phyloP scores from a whole-genome alignment of 2,888 invertebrate species.

The Mellilla xanthometata region DNA sequence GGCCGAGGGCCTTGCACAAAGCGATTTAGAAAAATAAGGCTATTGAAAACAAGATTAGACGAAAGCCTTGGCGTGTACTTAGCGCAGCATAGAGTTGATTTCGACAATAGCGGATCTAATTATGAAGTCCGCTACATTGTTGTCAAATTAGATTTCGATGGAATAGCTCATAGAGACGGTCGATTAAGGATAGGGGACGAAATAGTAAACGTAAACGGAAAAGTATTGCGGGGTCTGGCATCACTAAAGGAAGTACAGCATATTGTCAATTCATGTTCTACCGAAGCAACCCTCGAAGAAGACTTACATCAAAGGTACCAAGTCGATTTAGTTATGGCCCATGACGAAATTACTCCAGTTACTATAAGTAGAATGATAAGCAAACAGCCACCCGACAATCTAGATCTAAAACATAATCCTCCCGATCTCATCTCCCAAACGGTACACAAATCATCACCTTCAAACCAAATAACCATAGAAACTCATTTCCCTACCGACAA shows the following conservation, averaged over 20 bases:
- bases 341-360: constrained; percentile 84
- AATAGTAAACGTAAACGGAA: constrained; percentile 94
- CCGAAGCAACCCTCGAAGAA: constrained; percentile 66
- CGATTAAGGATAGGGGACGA: constrained; percentile 93
- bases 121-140: constrained; percentile 85
- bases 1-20: constrained; percentile 84
- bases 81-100: constrained; percentile 84
- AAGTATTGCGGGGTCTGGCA: constrained; percentile 88
- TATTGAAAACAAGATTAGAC: constrained; percentile 85
- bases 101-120: constrained; percentile 73
- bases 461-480: constrained; percentile 72
- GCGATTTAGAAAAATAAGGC: constrained; percentile 84
- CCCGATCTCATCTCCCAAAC: constrained; percentile 77
- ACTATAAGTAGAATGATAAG: constrained; percentile 71
- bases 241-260: constrained; percentile 85
- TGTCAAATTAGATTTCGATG: constrained; percentile 84
- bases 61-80: constrained; percentile 88
- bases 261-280: constrained; percentile 78
- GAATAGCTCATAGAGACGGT: constrained; percentile 89
- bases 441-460: constrained; percentile 62
- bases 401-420: constrained; percentile 52
- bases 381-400: constrained; percentile 56
- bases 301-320: constrained; percentile 70
- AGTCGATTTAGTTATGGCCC: constrained; percentile 85
- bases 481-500: constrained; percentile 71